A percentile compares a stretch with the other conserved stretches of the same genome.
Evolutionary conservation across 2,888 invertebrate genomes (phyloP).

Genomic region (Epinotia ramella): DNA sequence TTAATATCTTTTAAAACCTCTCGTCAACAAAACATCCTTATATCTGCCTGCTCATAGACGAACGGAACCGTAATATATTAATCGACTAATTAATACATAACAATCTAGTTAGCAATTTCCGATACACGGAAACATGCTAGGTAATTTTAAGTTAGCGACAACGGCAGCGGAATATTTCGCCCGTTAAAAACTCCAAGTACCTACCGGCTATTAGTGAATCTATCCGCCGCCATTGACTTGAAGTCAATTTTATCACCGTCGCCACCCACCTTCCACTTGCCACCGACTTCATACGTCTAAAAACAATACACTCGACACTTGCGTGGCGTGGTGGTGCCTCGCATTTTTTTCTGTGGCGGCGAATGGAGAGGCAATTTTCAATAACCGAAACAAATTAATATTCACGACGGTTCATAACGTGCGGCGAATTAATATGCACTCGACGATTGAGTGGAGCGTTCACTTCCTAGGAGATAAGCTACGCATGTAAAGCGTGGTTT

Average conservation of each 20-base stretch:
- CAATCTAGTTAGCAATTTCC: slow-evolving; percentile 20
- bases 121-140: slow-evolving; percentile 11
- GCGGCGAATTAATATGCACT: slow-evolving; percentile 20
- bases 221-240: too few species aligned
- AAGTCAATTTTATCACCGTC: too few species aligned
- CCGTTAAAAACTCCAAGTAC: background rate
- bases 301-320: too few species aligned
- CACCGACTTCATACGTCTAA: too few species aligned
- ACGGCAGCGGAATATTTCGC: slow-evolving; percentile 16
- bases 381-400: slow-evolving; percentile 41
- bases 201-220: background rate
- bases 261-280: too few species aligned
- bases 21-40: background rate
- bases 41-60: background rate
- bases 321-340: too few species aligned
- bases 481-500: slow-evolving; percentile 17
- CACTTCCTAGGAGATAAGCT: slow-evolving; percentile 37
- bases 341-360: too few species aligned
- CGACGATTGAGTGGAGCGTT: slow-evolving; percentile 7
- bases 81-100: slow-evolving; percentile 1
- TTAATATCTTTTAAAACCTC: background rate
- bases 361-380: slow-evolving; percentile 21
- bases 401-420: slow-evolving; percentile 29
- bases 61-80: slow-evolving; percentile 7
- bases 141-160: slow-evolving; percentile 30